A percentile compares a stretch with the other conserved stretches of the same genome.
phyloP scores from a whole-genome alignment of 2,113 vertebrate species.

The Plestiodon gilberti region DNA sequence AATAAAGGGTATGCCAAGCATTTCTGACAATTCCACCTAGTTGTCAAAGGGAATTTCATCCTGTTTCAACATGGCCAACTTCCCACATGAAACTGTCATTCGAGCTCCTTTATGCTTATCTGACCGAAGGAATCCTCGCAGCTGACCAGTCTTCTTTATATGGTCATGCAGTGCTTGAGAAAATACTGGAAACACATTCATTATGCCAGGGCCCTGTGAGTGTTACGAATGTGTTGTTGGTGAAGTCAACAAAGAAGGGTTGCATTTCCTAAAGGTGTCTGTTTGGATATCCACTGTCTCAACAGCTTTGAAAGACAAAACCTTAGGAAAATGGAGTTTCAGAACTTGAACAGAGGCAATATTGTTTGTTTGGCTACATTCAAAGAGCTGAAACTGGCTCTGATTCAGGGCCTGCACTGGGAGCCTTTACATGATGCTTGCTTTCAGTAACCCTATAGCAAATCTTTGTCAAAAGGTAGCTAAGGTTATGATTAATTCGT shows the following conservation, averaged over 20 bases:
- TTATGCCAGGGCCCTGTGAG: fast-evolving
- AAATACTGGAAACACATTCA: neutral
- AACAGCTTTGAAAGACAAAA: neutral
- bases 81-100: neutral
- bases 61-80: neutral
- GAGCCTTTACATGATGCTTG: neutral
- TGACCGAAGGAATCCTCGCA: neutral
- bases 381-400: neutral
- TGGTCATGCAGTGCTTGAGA: neutral
- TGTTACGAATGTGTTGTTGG: neutral
- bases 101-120: neutral
- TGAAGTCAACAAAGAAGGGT: neutral
- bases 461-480: neutral
- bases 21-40: neutral
- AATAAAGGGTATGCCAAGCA: neutral
- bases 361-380: neutral
- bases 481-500: neutral
- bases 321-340: neutral
- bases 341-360: neutral
- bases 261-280: neutral
- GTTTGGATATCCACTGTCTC: neutral
- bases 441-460: neutral
- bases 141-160: neutral
- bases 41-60: neutral
- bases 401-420: neutral